Base-by-base conservation (phyloP, 1,140 invertebrate species). In the Laodelphax striatellus region DNA sequence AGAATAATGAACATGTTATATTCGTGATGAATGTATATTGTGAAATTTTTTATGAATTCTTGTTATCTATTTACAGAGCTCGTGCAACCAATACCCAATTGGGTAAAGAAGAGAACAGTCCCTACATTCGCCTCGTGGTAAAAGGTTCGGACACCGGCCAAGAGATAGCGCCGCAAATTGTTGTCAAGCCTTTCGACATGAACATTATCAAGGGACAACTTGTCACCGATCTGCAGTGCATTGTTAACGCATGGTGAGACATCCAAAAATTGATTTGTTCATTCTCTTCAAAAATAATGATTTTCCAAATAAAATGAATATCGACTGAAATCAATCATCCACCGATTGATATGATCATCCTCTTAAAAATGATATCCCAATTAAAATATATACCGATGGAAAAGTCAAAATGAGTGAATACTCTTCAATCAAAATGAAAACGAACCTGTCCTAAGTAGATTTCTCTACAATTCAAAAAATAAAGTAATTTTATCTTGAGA, bases 11-110 rank as follows among this genome's bases (percentile, higher is more conserved):
- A n/a, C n/a, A n/a, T n/a, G n/a, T n/a, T n/a, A n/a, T n/a, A n/a
- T n/a, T n/a, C n/a, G n/a, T n/a, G n/a, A n/a, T n/a, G n/a, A n/a
- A n/a, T n/a, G n/a, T n/a, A n/a, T n/a, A n/a, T n/a, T n/a, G n/a
- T n/a, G n/a, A n/a, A n/a, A n/a, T n/a, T n/a, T n/a, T 31, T 31
- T 9, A 31, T 31, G 4, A 31, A 16, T 14, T 2, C 0, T 11
- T n/a, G n/a, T n/a, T 55, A 11, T 38, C 6, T 38, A 21, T 62
- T 75, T 65, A 57, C 68, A 86, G 88, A 67, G 92, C 88, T 8
- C 79, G 82, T 66, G 87, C 90, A 16, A 87, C 89, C 60, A 94
- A 94, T 70, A 88, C 89, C 2, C 89, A 93, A 70, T 71, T 91
- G 64, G 91, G 88, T 8, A 88, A 90, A 70, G 88, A 92, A 70